These are phyloP conservation scores for Cremastinae sp. DNA, from an alignment of 2,888 invertebrate species.

Conservation along the genomic window DNA sequence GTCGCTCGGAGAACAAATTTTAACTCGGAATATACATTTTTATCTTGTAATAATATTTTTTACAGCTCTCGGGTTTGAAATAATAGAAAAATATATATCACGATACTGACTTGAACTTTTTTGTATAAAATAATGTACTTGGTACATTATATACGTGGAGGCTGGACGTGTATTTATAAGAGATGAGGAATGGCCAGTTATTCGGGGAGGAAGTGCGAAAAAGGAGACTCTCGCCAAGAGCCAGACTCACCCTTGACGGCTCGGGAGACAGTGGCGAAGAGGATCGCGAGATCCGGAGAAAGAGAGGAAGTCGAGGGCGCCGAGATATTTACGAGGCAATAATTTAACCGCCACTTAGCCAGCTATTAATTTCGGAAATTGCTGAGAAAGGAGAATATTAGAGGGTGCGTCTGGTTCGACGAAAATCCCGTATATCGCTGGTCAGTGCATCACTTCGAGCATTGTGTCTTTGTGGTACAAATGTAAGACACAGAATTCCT, in stretches of 20 bases:
- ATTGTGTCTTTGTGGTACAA: slow-evolving; percentile 15
- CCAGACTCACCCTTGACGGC: slow-evolving; percentile 58
- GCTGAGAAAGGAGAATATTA: slow-evolving; percentile 77
- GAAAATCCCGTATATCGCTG: slow-evolving; percentile 17
- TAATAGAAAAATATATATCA: slow-evolving; percentile 46
- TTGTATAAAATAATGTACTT: background rate
- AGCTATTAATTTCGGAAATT: slow-evolving; percentile 80
- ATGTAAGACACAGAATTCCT: background rate
- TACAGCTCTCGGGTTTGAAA: slow-evolving; percentile 47
- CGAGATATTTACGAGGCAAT: slow-evolving; percentile 80
- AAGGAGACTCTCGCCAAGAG: slow-evolving; percentile 32
- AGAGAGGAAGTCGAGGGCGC: slow-evolving; percentile 70
- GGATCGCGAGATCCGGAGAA: slow-evolving; percentile 43
- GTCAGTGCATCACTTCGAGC: slow-evolving; percentile 21
- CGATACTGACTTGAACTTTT: too few relatives aligned
- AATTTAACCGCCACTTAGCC: slow-evolving; percentile 80
- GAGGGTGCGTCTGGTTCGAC: slow-evolving; percentile 62
- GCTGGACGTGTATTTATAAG: slow-evolving; percentile 10
- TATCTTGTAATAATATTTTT: too few relatives aligned
- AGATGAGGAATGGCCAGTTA: slow-evolving; percentile 36
- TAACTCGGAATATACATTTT: too few relatives aligned
- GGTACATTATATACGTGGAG: slow-evolving; percentile 4
- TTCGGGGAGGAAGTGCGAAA: slow-evolving; percentile 41
- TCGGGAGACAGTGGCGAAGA: slow-evolving; percentile 60
- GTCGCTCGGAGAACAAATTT: too few relatives aligned